Conservation (phyloP, 2,113 vertebrate genomes). For the Aramus guarauna region DNA sequence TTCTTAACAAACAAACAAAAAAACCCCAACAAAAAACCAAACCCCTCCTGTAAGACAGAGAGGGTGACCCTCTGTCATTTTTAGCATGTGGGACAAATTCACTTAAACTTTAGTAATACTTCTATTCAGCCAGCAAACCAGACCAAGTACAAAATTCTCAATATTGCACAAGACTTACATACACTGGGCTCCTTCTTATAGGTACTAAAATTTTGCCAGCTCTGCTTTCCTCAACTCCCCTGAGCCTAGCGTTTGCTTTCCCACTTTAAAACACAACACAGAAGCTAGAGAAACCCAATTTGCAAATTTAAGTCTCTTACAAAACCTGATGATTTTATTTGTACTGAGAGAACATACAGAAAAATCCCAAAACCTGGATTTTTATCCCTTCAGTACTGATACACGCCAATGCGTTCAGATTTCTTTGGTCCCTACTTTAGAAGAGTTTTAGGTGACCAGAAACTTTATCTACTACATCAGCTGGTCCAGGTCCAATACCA, state of each 20-base stretch:
- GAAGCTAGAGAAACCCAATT: not conserved
- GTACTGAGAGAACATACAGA: not conserved
- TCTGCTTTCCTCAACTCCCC: not conserved
- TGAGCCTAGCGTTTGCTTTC: not conserved
- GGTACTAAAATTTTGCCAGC: not conserved
- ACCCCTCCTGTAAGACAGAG: not conserved
- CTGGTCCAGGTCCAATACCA: conserved; percentile 89
- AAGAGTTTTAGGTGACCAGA: conserved; percentile 93
- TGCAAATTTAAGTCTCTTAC: not conserved
- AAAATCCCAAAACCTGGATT: not conserved
- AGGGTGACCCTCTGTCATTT: not conserved
- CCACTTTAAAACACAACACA: not conserved
- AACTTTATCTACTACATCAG: conserved; percentile 86
- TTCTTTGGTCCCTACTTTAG: conserved; percentile 45
- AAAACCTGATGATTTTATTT: conserved; percentile 18
- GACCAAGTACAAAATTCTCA: not conserved
- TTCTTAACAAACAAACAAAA: not conserved
- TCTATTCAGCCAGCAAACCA: not conserved
- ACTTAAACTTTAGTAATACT: not conserved
- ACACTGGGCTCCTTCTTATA: rapidly evolving
- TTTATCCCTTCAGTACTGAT: not conserved
- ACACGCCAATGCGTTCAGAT: rapidly evolving
- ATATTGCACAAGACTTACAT: not conserved
- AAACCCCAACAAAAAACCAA: too few species aligned
- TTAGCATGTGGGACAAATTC: not conserved